Base-by-base conservation (phyloP, 2,113 vertebrate species). In the Vidua macroura region DNA sequence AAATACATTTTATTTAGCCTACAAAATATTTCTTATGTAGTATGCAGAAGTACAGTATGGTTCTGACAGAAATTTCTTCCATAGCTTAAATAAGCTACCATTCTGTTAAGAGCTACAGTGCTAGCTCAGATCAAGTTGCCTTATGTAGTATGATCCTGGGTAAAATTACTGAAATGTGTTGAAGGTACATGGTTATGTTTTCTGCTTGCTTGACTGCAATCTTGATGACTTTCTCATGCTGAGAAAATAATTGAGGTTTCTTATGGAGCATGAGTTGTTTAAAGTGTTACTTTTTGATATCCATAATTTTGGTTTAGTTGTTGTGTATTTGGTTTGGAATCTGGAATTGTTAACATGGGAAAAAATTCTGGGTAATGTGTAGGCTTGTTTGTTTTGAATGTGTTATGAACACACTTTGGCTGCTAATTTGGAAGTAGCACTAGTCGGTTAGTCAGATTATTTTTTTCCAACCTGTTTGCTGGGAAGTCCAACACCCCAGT, bases 351-450 rank as follows among this genome's bases (percentile, higher is more conserved):
- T 96, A 95, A 79, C 90, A 95, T 37, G 88, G 86, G 88, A 69
- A 75, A 88, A 78, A 43, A 48, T 92, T 93, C 80, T 92, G 92
- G 90, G 94, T 92, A 92, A 79, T 92, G 94, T 93, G 90, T 96
- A 78, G 94, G 95, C 93, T 95, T 96, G 93, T 96, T 97, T 92
- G 95, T 95, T 97, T 96, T 96, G 88, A 94, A 96, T 92, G 94
- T 96, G 95, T 95, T 96, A 96, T 90, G 83, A 96, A 96, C 88
- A 95, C 94, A 96, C 77, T 92, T 96, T 0, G 8, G 88, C 90
- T 96, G 92, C 93, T 96, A 92, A 92, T 96, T 96, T 93, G 88
- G 70, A 95, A 94, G 90, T 67, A 95, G 80, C 68, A 56, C 73
- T 78, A 88, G 83, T 78, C 0, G 1, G 63, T 95, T 91, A 93